Conservation (phyloP, 2,797 vertebrate genomes). For the Neopelma chrysocephalum region DNA sequence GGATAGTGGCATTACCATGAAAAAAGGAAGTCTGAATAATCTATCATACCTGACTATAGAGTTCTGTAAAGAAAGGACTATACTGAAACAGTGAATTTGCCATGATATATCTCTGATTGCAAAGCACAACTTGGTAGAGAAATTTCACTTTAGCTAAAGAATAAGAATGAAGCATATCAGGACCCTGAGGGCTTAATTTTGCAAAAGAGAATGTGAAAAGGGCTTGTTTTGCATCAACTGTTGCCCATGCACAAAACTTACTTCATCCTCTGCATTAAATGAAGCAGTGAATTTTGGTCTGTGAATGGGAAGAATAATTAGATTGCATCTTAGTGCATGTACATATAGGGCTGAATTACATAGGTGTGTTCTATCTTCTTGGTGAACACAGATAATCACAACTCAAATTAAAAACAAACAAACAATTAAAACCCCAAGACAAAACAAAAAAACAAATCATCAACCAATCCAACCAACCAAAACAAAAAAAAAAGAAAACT, state of each 20-base stretch:
- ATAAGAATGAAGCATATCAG: not conserved
- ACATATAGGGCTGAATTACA: not conserved
- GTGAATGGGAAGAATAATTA: not conserved
- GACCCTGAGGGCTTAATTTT: not conserved
- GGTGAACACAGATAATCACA: not conserved
- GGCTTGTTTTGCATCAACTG: not conserved
- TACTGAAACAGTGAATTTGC: not conserved
- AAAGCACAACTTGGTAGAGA: not conserved
- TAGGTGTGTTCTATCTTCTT: not conserved
- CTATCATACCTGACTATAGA: not conserved
- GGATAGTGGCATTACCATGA: not conserved
- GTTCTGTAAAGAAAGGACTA: not conserved
- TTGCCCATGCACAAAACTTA: not conserved
- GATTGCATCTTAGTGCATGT: not conserved
- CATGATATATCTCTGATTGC: not conserved
- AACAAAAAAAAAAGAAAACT: not conserved
- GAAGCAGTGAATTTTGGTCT: not conserved
- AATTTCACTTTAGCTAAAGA: not conserved
- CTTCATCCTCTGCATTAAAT: not conserved
- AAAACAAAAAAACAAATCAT: not conserved
- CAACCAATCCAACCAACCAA: not conserved
- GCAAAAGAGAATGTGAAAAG: not conserved
- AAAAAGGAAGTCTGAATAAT: not conserved
- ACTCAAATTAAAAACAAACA: not conserved
- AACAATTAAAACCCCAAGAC: not conserved